Base-by-base conservation (phyloP, 64 coral and sea anemone genomes). In the Acropora yongei region DNA sequence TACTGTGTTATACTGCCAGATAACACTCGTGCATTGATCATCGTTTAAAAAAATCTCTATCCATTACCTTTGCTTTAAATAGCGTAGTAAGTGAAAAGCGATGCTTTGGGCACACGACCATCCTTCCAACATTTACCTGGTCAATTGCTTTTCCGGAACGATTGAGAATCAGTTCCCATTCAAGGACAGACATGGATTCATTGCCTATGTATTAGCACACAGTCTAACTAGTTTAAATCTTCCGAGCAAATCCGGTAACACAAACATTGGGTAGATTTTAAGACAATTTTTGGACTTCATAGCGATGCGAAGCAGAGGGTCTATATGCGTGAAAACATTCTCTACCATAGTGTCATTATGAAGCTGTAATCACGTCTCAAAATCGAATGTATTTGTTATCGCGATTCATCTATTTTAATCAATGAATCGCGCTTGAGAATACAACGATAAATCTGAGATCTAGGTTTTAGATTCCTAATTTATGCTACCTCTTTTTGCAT, bases 101-200 rank as follows among this genome's bases (percentile, higher is more conserved):
- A 91, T 91, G 89, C 67, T 91, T 91, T 19, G 78, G 89, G 71
- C 89, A 91, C 19, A 91, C 50, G 14, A 57, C 72, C 44, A 91
- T 45, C 68, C 80, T 91, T 68, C 20, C 53, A 40, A 41, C 57
- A 30, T 91, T 79, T 80, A 81, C 89, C 11, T 91, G 43, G 41
- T 66, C 80, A 72, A 20, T 51, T 47, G 78, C 78, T 71, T 44
- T 72, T 47, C 89, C 89, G 19, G 89, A 43, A 80, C 89, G 78
- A 49, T 91, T 91, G 65, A 91, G 50, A 51, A 91, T 91, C 46
- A 91, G 89, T 68, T 91, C 89, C 65, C 89, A 91, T 91, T 91
- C 89, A 65, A 47, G 47, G 66, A 90, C 44, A 68, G 41, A 14
- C 60, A 14, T 69, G 67, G 82, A 47, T 41, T 85, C 61, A 47